phyloP scores from a whole-genome alignment of 2,888 invertebrate species.

The Syrphus vitripennis region DNA sequence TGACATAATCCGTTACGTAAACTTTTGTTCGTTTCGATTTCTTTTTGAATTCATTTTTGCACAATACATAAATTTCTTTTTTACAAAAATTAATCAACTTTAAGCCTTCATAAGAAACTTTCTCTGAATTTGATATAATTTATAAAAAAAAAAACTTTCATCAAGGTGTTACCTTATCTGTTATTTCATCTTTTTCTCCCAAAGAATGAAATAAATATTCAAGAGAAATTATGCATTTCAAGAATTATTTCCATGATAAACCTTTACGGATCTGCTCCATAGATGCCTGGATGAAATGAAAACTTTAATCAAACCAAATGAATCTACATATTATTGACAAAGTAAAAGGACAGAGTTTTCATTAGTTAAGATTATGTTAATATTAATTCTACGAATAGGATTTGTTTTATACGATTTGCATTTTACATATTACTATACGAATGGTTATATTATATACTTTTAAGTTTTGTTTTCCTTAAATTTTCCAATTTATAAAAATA shows the following conservation, averaged over 20 bases:
- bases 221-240: not conserved
- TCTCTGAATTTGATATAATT: not conserved
- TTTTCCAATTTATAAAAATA: too few species aligned
- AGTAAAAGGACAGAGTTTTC: not conserved
- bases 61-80: too few species aligned
- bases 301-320: not conserved
- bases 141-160: not conserved
- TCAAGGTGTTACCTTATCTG: not conserved
- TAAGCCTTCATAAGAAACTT: not conserved
- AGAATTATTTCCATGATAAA: not conserved
- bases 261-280: not conserved
- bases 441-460: not conserved
- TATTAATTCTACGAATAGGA: not conserved
- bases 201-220: not conserved
- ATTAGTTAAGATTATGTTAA: slow-evolving; percentile 19
- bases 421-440: not conserved
- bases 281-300: not conserved
- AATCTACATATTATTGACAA: not conserved
- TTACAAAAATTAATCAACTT: too few species aligned
- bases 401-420: slow-evolving; percentile 5
- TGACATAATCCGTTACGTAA: too few species aligned
- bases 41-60: too few species aligned
- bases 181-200: not conserved
- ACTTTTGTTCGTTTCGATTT: too few species aligned
- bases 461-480: not conserved